Evolutionary conservation across 2,113 vertebrate species (phyloP).

Genomic region (Lathamus discolor): DNA sequence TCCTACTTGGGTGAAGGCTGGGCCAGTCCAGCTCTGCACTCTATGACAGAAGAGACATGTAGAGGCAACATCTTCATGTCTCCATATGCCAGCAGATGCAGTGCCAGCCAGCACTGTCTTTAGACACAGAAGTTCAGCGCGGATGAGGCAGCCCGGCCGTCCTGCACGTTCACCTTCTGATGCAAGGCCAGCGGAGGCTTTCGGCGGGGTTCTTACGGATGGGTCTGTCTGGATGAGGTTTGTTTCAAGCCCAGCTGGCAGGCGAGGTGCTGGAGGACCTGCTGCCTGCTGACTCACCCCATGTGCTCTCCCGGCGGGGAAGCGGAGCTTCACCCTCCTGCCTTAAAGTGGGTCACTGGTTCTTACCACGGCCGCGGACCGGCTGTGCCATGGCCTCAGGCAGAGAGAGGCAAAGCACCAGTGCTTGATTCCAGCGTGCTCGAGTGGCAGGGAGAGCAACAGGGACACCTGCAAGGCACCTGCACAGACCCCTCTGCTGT

Average conservation of each 20-base stretch:
- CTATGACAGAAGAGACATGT: background rate
- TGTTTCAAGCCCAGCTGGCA: background rate
- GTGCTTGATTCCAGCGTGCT: background rate
- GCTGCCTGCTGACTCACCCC: background rate
- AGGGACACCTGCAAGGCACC: background rate
- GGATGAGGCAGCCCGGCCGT: background rate
- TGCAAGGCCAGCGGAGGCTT: background rate
- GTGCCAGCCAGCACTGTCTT: background rate
- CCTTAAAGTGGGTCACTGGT: background rate
- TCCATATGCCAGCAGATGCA: background rate
- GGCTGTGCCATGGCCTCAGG: rapidly evolving
- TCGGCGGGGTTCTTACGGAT: background rate
- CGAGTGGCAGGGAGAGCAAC: background rate
- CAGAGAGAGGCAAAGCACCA: background rate
- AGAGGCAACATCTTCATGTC: background rate
- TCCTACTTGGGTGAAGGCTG: background rate
- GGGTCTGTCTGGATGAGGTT: rapidly evolving
- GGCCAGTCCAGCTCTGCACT: background rate
- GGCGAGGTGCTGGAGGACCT: background rate
- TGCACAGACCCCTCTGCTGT: background rate
- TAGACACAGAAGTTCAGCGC: background rate
- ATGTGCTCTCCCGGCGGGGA: background rate
- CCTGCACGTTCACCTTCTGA: background rate
- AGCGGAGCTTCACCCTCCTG: background rate
- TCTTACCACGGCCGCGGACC: background rate